Conservation (phyloP, 1,140 invertebrate species). For the Aphaenogaster floridana region DNA sequence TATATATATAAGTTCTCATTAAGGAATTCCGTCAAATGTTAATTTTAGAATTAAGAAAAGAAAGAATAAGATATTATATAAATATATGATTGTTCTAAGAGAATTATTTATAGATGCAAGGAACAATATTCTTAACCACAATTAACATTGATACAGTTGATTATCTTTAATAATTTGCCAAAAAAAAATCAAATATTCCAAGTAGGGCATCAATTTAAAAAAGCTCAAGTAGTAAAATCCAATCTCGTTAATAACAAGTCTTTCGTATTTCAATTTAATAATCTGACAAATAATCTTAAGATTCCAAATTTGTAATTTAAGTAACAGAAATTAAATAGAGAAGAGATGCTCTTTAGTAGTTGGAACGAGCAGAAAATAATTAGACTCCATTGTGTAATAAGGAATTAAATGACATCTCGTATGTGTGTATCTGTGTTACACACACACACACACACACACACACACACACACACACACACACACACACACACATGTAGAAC, state of each 20-base stretch:
- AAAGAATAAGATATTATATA: not conserved
- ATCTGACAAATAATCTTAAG: not conserved
- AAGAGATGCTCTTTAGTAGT: not conserved
- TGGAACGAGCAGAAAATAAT: not conserved
- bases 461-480: too few relatives aligned
- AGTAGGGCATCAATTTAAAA: not conserved
- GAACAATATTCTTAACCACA: not conserved
- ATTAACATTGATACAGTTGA: not conserved
- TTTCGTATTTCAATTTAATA: not conserved
- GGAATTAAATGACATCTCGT: not conserved
- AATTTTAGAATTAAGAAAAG: not conserved
- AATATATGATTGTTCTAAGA: not conserved
- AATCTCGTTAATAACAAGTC: conserved; percentile 30
- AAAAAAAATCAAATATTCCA: not conserved
- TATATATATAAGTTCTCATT: not conserved
- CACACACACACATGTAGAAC: not conserved
- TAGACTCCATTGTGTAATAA: not conserved
- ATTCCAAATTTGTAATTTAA: not conserved
- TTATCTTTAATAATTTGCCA: not conserved
- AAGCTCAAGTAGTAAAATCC: not conserved
- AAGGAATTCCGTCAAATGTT: not conserved
- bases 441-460: too few relatives aligned
- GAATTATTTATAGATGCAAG: not conserved
- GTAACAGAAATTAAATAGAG: not conserved
- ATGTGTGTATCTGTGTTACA: not conserved